Conservation (phyloP, 2,797 vertebrate species). For the Hoplostethus atlanticus region DNA sequence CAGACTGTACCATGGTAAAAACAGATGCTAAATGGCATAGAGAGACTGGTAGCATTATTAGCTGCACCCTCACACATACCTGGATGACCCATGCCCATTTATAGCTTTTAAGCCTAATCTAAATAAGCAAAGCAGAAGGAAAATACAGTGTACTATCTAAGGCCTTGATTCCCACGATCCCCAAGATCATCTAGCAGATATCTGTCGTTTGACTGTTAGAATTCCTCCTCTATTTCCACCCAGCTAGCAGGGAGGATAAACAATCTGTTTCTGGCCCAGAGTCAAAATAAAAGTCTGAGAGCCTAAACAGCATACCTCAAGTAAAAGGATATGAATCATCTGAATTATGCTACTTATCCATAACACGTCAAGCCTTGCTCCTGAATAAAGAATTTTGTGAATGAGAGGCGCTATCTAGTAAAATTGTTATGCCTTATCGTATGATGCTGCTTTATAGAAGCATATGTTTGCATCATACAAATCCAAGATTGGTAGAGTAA, state of each 20-base stretch:
- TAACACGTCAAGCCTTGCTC: constrained; percentile 2
- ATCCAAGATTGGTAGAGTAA: constrained; percentile 26
- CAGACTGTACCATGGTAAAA: background rate
- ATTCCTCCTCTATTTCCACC: constrained; percentile 27
- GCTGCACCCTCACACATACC: constrained; percentile 38
- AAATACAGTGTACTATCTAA: constrained; percentile 30
- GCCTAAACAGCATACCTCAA: constrained; percentile 4
- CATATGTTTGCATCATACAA: constrained; percentile 13
- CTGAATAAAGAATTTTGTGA: background rate
- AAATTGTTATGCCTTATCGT: background rate
- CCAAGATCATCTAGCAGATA: constrained; percentile 37
- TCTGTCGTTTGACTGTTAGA: constrained; percentile 38
- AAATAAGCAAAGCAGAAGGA: background rate
- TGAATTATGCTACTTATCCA: constrained; percentile 35
- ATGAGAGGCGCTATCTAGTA: background rate
- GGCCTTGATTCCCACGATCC: constrained; percentile 43
- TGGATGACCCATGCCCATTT: constrained; percentile 29
- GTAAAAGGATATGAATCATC: constrained; percentile 26
- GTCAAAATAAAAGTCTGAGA: constrained; percentile 33
- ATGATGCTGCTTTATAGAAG: too few relatives aligned
- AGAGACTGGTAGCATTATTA: constrained; percentile 28
- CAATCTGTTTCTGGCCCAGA: constrained; percentile 26
- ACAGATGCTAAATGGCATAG: constrained; percentile 36
- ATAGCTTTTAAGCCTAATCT: constrained; percentile 52
- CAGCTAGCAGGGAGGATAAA: constrained; percentile 32